Percentiles rank a stretch among this genome's conserved stretches.
Conservation (phyloP, 2,888 invertebrate species). For the Rhagonycha fulva region DNA sequence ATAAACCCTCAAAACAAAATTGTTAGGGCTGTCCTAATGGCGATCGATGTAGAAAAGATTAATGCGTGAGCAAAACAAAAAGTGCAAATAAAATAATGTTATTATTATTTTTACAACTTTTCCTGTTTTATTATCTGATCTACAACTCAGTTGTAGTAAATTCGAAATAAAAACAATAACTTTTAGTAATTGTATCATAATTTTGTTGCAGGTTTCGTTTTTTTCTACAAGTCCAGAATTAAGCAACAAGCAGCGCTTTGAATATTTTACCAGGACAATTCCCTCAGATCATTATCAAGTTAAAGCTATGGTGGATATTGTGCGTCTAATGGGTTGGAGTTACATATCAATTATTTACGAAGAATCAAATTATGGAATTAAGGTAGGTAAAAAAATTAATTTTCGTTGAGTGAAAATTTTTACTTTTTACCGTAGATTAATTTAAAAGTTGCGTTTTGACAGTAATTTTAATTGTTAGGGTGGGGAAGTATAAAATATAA, state of each 20-base stretch:
- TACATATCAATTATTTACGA: conserved; percentile 96
- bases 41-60: too few species aligned
- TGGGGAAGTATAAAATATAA: too few species aligned
- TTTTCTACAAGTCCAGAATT: conserved; percentile 94
- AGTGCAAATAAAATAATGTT: too few species aligned
- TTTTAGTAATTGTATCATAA: not conserved
- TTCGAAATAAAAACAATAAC: not conserved
- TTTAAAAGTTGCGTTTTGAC: not conserved
- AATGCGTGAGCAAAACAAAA: too few species aligned
- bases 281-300: conserved; percentile 95
- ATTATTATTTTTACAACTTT: too few species aligned
- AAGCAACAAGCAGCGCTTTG: conserved; percentile 92
- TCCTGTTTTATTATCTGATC: too few species aligned
- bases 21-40: too few species aligned
- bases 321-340: conserved; percentile 85
- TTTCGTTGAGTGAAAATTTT: too few species aligned
- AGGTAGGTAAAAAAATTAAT: conserved; percentile 61
- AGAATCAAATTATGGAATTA: conserved; percentile 94
- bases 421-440: not conserved
- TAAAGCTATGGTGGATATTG: conserved; percentile 93
- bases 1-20: too few species aligned
- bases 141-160: too few species aligned
- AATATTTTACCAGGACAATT: conserved; percentile 92
- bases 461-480: too few species aligned
- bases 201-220: conserved; percentile 80